Base-by-base conservation (phyloP, 2,888 invertebrate species). In the Rotaria macrura region DNA sequence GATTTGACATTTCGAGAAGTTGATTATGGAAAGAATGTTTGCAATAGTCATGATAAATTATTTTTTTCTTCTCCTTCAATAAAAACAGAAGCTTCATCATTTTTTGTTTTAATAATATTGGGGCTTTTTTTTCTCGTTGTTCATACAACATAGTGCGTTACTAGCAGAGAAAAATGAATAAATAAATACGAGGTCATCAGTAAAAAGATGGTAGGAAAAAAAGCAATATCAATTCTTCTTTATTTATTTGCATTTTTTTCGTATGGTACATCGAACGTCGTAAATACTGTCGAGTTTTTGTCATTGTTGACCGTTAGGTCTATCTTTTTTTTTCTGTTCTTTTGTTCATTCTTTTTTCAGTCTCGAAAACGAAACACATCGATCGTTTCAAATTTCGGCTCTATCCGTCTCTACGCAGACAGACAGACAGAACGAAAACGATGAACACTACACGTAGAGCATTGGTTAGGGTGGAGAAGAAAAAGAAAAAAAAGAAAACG, bases 341-440 rank as follows among this genome's bases (percentile, higher is more conserved):
- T 65, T 34, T 65, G 65, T 34, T 4, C 65, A 65, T 65, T 65
- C 65, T 34, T 29, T 65, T 65, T 65, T 65, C 65, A 65, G 65
- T 65, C 65, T 65, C 65, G 65, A 65, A 65, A 65, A 65, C 65
- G 65, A 65, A 65, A 65, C 65, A 65, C 10, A 65, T 65, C 65
- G 65, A 65, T 29, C 65, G 65, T 65, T 65, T 65, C 65, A 65
- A 65, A 65, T 65, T 65, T 65, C 65, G 65, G 65, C 34, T 65
- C 65, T 34, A 34, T 65, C 29, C 65, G 65, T 34, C 65, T 65
- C 2, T 65, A 65, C 65, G 29, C 65, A 65, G 65, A 65, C 65
- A 65, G 65, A 65, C 65, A 65, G 65, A 65, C 29, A 9, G 47
- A n/a, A n/a, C 65, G 65, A 65, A 65, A 65, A 65, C 65, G 65